Conservation (phyloP, 2,113 vertebrate species). For the Pelecanoides urinatrix region DNA sequence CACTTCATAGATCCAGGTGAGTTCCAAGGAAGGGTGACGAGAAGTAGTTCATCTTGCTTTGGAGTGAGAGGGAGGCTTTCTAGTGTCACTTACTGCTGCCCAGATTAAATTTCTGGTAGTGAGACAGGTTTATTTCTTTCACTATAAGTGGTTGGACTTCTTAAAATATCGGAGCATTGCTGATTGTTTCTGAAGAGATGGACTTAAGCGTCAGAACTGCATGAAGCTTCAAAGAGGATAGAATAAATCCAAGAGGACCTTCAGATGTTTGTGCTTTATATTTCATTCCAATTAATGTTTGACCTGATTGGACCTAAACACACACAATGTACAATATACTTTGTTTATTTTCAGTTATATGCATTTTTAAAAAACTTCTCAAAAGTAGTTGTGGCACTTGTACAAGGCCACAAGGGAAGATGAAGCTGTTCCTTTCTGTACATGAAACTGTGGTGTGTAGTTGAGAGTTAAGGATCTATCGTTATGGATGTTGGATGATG, state of each 20-base stretch:
- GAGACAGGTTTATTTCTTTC: background rate
- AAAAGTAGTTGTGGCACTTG: background rate
- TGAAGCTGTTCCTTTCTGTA: background rate
- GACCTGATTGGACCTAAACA: background rate
- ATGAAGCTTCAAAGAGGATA: background rate
- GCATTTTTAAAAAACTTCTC: too few relatives aligned
- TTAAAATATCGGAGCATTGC: background rate
- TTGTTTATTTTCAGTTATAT: too few relatives aligned
- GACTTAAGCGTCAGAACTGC: background rate
- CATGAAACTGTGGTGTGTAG: background rate
- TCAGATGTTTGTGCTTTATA: background rate
- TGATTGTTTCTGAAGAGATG: background rate
- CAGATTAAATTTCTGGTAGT: background rate
- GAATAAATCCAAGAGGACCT: background rate
- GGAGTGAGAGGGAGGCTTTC: background rate
- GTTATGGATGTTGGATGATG: background rate
- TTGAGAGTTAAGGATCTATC: background rate
- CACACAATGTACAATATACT: background rate
- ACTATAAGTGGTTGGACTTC: background rate
- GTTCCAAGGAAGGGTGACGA: background rate
- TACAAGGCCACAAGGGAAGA: background rate
- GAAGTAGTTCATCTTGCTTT: background rate
- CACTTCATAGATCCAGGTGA: slow-evolving; percentile 79
- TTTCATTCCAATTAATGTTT: background rate
- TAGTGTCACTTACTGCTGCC: background rate